Evolutionary conservation across 2,888 invertebrate genomes (phyloP), one percentile per base, ranked within the genome.

Genomic region (Coelopa pilipes): DNA sequence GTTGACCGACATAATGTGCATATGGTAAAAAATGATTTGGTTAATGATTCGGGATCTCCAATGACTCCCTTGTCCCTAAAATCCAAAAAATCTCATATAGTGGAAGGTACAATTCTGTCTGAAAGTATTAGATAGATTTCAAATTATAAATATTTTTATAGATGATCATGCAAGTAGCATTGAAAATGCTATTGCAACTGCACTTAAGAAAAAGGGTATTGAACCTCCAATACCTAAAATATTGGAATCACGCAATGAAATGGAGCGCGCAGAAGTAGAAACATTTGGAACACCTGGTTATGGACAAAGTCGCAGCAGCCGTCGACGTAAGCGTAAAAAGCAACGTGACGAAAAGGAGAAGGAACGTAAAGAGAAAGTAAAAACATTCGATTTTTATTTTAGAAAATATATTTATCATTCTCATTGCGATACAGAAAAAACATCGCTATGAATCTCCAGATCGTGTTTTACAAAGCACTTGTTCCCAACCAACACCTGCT

Each of bases 101-200:
- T 86, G 57, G 90, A 90, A 83, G 89, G 89, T 78, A 90, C 49
- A 19, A 13, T 15, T 45, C n/a, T 49, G 10, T 46, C n/a, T 57
- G 45, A 69, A 69, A 67, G 34, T 17, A 13, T 15, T 53, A n/a
- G n/a, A n/a, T 62, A 66, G 17, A 46, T 46, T 49, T 10, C 21
- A 49, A 10, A 34, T 59, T 47, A 45, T 11, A 34, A 53, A 7
- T 34, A 34, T 34, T 9, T 34, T 72, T 71, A 11, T 50, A 83
- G 94, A 94, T 84, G 94, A 95, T 88, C 94, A 93, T 89, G 94
- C 94, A 19, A 92, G 92, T 68, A 92, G 91, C 82, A 92, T 95
- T 79, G 94, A 94, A 86, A 93, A 93, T 84, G 93, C 93, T 13
- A 92, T 95, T 77, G 92, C 92, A 74, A 93, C 92, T 75, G 93